A percentile compares a stretch with the other conserved stretches of the same genome.
Conservation (phyloP, 1,140 invertebrate species). For the Drosophila ambigua region DNA sequence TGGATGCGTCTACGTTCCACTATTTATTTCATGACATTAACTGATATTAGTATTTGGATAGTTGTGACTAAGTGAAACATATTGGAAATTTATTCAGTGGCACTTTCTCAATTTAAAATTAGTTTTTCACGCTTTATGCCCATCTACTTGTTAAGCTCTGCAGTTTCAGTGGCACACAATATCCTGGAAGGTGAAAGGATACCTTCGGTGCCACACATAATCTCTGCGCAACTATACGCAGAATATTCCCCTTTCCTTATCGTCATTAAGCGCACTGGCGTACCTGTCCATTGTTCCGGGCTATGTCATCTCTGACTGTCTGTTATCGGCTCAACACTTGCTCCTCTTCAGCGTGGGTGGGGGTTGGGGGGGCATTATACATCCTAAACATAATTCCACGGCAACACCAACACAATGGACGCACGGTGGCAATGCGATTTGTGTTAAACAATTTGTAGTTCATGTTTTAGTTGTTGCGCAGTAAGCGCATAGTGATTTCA, state of each 20-base stretch:
- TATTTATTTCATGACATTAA: too few species aligned
- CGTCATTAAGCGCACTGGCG: constrained; percentile 33
- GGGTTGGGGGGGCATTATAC: constrained; percentile 25
- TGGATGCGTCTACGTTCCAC: too few species aligned
- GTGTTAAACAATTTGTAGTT: constrained; percentile 78
- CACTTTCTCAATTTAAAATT: too few species aligned
- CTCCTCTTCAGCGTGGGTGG: neutral
- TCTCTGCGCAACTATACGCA: too few species aligned
- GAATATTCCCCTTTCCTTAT: constrained; percentile 21
- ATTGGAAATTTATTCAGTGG: too few species aligned
- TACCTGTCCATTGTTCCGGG: constrained; percentile 23
- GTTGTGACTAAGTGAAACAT: too few species aligned
- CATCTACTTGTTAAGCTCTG: too few species aligned
- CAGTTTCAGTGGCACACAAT: too few species aligned
- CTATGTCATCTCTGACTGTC: constrained; percentile 30
- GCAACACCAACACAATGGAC: constrained; percentile 6
- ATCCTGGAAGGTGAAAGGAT: too few species aligned
- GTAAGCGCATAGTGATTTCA: constrained; percentile 67
- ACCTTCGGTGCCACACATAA: too few species aligned
- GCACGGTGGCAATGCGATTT: constrained; percentile 48
- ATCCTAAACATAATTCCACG: constrained; percentile 28
- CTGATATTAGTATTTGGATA: too few species aligned
- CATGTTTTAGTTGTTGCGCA: constrained; percentile 68
- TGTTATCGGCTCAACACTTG: constrained; percentile 51
- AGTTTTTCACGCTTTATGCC: too few species aligned